phyloP scores from a whole-genome alignment of 2,113 vertebrate genomes.

The Lophius piscatorius region DNA sequence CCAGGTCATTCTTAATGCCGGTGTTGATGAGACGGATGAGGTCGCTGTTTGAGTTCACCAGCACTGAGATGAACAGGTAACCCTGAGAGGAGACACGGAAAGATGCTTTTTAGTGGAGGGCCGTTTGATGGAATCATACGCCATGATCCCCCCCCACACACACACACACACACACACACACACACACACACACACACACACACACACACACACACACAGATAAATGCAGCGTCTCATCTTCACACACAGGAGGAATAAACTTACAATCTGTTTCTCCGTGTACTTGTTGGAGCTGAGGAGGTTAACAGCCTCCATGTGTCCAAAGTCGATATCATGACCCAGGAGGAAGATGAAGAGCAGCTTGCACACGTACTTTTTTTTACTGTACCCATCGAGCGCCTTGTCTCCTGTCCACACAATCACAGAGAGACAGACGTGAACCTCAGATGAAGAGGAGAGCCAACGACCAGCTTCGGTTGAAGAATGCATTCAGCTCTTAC shows the following conservation, averaged over 20 bases:
- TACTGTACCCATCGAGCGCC: constrained; percentile 90
- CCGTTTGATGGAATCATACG: no score
- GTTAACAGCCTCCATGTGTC: constrained; percentile 93
- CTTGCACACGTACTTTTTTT: constrained; percentile 92
- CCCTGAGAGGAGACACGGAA: constrained; percentile 69
- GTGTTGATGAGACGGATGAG: constrained; percentile 91
- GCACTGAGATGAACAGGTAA: constrained; percentile 90
- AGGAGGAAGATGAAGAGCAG: constrained; percentile 91
- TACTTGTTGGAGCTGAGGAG: constrained; percentile 92
- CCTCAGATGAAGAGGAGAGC: no score
- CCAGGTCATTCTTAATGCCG: constrained; percentile 89
- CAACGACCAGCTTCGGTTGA: no score
- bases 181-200: no score
- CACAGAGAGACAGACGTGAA: neutral
- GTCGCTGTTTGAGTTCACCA: constrained; percentile 91
- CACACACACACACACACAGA: neutral
- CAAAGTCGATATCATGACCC: constrained; percentile 91
- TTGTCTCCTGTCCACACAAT: constrained; percentile 80
- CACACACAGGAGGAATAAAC: constrained; percentile 22
- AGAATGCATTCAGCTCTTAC: no score
- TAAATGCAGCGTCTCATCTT: neutral
- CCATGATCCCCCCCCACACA: no score
- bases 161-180: no score
- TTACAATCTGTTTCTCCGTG: constrained; percentile 92
- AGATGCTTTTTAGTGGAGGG: neutral